Evolutionary conservation across 2,797 vertebrate species (phyloP), one percentile per base, ranked within the genome.

Genomic region (Lithobates pipiens): DNA sequence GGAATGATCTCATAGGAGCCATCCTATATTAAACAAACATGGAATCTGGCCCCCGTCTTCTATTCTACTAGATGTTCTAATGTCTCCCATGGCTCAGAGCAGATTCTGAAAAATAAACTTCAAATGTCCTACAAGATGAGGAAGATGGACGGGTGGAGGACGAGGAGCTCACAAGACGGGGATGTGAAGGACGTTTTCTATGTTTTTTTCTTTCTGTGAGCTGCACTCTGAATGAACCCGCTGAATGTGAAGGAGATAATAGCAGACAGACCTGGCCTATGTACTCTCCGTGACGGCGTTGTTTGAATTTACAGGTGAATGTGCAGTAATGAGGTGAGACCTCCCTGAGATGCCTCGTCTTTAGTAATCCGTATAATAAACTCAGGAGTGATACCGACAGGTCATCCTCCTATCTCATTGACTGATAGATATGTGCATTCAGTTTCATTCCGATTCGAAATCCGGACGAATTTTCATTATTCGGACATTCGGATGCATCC

Each of bases 181-280:
- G n/a, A 85, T 73, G 76, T 89, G 91, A 79, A 90, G 88, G 89
- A 93, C 92, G 88, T 94, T 90, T 88, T 8, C 92, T 44, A 92
- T 88, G 90, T 89, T 93, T 92, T 93, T 93, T n/a, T n/a, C 90
- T 77, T 92, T 90, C 73, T 90, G 88, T 89, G 88, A 91, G 88
- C 91, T 95, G 92, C 89, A 93, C 93, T 94, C 93, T 94, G 89
- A 86, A 65, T 95, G 93, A 95, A 95, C 93, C 91, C 91, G 91
- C 91, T 93, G 93, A 95, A 94, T 93, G 94, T 92, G 93, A 94
- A 93, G 92, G 93, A 92, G 89, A 92, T 93, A 92, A 94, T 90
- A 92, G 91, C 90, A 86, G 80, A 91, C 92, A 91, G 89, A 93
- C 91, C 89, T 91, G 91, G 91, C 92, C 90, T 91, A 91, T 91